These are phyloP conservation scores for Glossophaga mutica DNA, from an alignment of 2,797 vertebrate genomes.

Conservation along the genomic window DNA sequence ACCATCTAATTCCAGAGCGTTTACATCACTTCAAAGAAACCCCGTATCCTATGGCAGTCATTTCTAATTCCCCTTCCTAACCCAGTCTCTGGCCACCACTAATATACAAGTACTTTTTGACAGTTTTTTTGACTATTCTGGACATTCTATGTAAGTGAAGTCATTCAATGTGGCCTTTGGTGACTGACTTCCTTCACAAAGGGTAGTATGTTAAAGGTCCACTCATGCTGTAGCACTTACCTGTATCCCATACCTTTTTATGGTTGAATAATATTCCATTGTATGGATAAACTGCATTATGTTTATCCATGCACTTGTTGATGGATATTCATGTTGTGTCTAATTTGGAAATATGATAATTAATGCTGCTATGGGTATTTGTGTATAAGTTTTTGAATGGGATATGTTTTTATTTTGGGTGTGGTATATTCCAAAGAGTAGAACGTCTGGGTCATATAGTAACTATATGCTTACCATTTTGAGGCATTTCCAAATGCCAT, in stretches of 20 bases:
- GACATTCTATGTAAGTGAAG: conserved; percentile 3
- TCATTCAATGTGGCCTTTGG: neutral
- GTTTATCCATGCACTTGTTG: neutral
- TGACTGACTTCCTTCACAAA: neutral
- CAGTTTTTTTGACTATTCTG: neutral
- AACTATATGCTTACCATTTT: neutral
- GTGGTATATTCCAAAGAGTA: neutral
- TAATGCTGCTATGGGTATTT: neutral
- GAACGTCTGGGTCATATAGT: neutral
- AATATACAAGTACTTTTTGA: neutral
- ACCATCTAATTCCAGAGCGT: conserved; percentile 40
- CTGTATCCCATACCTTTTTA: neutral
- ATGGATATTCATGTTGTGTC: neutral
- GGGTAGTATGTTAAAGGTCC: neutral
- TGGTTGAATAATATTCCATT: conserved; percentile 28
- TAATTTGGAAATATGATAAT: neutral
- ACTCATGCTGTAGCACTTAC: neutral
- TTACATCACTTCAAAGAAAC: conserved; percentile 50
- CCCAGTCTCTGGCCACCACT: neutral
- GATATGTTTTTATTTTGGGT: neutral
- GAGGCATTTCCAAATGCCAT: neutral
- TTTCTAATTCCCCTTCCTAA: neutral
- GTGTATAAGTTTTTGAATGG: neutral
- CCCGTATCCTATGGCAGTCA: neutral
- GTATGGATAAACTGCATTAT: neutral